Percentiles rank a stretch among this genome's conserved stretches.
Evolutionary conservation across 1,140 invertebrate species (phyloP).

Genomic region (Cecropterus lyciades): DNA sequence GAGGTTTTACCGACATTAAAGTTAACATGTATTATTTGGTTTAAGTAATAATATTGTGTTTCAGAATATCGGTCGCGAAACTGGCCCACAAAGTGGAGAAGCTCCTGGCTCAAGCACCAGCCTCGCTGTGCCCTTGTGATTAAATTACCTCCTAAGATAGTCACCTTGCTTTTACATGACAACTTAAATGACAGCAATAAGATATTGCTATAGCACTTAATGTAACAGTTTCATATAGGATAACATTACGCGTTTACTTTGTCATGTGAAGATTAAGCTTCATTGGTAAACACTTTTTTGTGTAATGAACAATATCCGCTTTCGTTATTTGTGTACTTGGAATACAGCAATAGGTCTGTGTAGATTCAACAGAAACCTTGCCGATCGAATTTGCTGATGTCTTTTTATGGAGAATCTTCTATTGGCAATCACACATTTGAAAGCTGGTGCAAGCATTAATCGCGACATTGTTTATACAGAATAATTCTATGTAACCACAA

Average conservation of each 20-base stretch:
- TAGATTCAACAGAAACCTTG: constrained; percentile 48
- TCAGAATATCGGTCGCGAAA: constrained; percentile 79
- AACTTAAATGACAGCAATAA: constrained; percentile 55
- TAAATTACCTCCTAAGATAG: constrained; percentile 61
- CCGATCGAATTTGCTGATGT: constrained; percentile 50
- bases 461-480: constrained; percentile 78
- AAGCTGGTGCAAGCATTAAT: constrained; percentile 68
- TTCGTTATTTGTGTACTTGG: constrained; percentile 59
- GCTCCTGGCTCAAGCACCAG: constrained; percentile 82
- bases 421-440: constrained; percentile 56
- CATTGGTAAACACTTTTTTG: constrained; percentile 51
- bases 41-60: constrained; percentile 40
- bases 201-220: constrained; percentile 29
- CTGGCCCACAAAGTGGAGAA: constrained; percentile 81
- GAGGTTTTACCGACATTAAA: too few species aligned
- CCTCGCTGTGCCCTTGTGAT: constrained; percentile 76
- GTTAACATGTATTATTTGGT: neutral
- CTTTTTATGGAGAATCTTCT: constrained; percentile 60
- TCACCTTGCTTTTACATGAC: constrained; percentile 67
- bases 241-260: constrained; percentile 53
- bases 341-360: constrained; percentile 50
- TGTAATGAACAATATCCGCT: constrained; percentile 64
- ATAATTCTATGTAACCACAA: constrained; percentile 81
- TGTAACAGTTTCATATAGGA: constrained; percentile 34
- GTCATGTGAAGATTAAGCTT: constrained; percentile 64